These are phyloP conservation scores for Syrmaticus mikado DNA, from an alignment of 2,113 vertebrate genomes.

Conservation along the genomic window DNA sequence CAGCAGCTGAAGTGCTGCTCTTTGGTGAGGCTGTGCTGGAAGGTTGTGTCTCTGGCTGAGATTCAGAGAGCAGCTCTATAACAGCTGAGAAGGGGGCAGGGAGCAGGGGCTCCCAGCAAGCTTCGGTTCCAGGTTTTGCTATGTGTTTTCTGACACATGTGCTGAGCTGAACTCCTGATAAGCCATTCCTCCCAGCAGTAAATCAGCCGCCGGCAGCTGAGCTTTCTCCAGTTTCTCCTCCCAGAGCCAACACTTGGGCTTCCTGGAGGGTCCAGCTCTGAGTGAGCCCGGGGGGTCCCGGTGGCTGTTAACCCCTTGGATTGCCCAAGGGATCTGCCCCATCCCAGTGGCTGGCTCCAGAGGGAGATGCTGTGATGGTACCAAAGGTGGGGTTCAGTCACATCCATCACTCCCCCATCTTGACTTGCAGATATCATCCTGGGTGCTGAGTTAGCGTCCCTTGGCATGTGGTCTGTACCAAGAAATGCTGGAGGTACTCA, in stretches of 20 bases:
- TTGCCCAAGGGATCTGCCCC: rapidly evolving
- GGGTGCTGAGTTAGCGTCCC: not conserved
- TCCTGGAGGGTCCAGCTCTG: not conserved
- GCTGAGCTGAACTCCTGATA: slow-evolving; percentile 54
- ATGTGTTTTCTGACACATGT: slow-evolving; percentile 52
- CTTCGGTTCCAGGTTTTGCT: slow-evolving; percentile 18
- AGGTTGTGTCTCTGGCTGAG: slow-evolving; percentile 65
- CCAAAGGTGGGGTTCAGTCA: not conserved
- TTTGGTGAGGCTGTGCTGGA: slow-evolving; percentile 19
- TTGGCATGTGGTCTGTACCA: not conserved
- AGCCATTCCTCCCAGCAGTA: slow-evolving; percentile 33
- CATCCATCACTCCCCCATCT: not conserved
- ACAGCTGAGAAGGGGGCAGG: slow-evolving; percentile 70
- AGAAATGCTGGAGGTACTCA: rapidly evolving
- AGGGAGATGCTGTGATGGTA: not conserved
- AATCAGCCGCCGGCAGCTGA: not conserved
- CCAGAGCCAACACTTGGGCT: slow-evolving; percentile 11
- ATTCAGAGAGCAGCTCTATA: slow-evolving; percentile 65
- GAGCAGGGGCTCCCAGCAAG: not conserved
- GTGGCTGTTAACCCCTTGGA: not conserved
- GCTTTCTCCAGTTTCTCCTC: slow-evolving; percentile 9
- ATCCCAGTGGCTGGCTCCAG: not conserved
- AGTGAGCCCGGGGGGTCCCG: rapidly evolving
- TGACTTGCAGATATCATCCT: not conserved
- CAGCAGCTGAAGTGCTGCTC: slow-evolving; percentile 62